Conservation (phyloP, 2,888 invertebrate species). For the Netelia melanura region DNA sequence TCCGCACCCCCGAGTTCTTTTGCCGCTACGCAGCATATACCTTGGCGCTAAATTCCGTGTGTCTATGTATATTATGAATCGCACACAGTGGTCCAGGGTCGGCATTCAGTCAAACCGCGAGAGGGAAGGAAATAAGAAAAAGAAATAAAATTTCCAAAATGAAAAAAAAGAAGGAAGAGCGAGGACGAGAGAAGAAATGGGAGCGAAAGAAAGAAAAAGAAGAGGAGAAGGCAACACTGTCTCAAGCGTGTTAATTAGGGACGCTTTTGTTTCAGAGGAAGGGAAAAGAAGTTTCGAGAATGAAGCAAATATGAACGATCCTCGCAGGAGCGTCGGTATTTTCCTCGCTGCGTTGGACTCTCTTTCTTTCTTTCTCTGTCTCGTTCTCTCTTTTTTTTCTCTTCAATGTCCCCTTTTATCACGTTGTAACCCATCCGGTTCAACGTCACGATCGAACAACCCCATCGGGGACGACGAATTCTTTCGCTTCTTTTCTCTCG, state of each 20-base stretch:
- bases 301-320: conserved; percentile 80
- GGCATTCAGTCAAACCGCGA: conserved; percentile 71
- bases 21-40: conserved; percentile 30
- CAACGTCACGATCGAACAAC: conserved; percentile 42
- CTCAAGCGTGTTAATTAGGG: conserved; percentile 83
- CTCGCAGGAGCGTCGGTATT: conserved; percentile 55
- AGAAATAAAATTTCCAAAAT: conserved; percentile 20
- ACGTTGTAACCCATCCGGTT: conserved; percentile 38
- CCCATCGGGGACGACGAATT: conserved; percentile 44
- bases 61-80: not conserved
- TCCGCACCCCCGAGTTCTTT: conserved; percentile 39
- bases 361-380: conserved; percentile 13
- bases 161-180: not conserved
- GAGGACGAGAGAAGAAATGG: conserved; percentile 4
- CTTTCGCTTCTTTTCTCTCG: conserved; percentile 31
- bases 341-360: conserved; percentile 30
- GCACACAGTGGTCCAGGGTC: conserved; percentile 47
- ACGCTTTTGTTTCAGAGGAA: conserved; percentile 79
- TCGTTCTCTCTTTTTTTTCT: conserved; percentile 4
- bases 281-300: conserved; percentile 75
- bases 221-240: conserved; percentile 72
- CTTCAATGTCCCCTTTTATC: conserved; percentile 23
- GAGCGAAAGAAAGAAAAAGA: conserved; percentile 37
- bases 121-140: conserved; percentile 67
- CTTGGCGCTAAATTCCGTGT: conserved; percentile 40